These are phyloP conservation scores for Pomacea maculata DNA, from an alignment of 1,140 invertebrate genomes.

Conservation along the genomic window DNA sequence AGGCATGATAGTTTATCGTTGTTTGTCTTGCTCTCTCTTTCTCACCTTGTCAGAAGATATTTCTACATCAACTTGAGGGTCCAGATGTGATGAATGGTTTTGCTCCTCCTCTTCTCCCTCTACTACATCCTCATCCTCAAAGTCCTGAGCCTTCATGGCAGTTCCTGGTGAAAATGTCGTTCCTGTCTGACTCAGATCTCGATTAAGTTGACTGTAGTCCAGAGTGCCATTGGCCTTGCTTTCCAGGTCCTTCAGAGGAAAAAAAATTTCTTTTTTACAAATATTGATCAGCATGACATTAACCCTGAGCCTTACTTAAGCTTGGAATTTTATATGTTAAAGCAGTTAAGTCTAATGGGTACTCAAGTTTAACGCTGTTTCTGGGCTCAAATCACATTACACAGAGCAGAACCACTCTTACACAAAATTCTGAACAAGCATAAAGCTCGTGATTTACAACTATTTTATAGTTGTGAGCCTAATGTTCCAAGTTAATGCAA, in stretches of 20 bases:
- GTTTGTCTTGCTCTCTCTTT: not conserved
- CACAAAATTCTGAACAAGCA: too few relatives aligned
- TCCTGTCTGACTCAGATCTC: constrained; percentile 55
- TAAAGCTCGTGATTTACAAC: too few relatives aligned
- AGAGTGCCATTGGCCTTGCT: constrained; percentile 47
- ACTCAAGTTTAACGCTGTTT: too few relatives aligned
- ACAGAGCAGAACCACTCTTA: too few relatives aligned
- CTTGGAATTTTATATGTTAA: too few relatives aligned
- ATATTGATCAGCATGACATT: too few relatives aligned
- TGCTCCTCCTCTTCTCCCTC: constrained; percentile 8
- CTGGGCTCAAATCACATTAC: too few relatives aligned
- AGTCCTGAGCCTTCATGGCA: constrained; percentile 25
- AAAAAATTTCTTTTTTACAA: not conserved
- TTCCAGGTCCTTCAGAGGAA: constrained; percentile 48
- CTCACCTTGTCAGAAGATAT: not conserved
- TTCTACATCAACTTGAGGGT: not conserved
- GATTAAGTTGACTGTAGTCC: constrained; percentile 55
- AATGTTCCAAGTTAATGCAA: too few relatives aligned
- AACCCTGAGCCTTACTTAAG: not conserved
- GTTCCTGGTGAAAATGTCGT: constrained; percentile 48
- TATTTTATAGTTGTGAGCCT: too few relatives aligned
- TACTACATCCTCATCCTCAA: constrained; percentile 25
- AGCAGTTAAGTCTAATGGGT: too few relatives aligned
- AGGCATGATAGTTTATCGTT: too few relatives aligned
- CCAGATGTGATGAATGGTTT: not conserved